These are phyloP conservation scores for Argyrosomus japonicus DNA, from an alignment of 2,113 vertebrate species.

Conservation along the genomic window DNA sequence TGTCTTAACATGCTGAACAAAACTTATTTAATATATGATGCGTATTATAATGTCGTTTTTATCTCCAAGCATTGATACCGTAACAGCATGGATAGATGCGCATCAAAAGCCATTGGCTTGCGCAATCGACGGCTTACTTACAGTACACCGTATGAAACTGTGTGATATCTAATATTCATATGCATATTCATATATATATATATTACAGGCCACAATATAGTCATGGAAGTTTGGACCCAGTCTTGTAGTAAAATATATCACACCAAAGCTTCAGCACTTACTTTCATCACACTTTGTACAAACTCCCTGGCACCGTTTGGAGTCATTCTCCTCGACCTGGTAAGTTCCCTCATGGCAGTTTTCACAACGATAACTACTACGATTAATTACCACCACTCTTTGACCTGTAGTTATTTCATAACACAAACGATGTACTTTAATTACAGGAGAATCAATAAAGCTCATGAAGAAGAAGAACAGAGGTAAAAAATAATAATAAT, in stretches of 20 bases:
- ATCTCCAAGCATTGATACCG: not conserved
- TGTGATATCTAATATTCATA: too few species aligned
- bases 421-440: conserved; percentile 1
- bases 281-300: conserved; percentile 2
- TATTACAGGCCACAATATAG: too few species aligned
- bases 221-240: too few species aligned
- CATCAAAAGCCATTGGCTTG: too few species aligned
- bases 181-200: too few species aligned
- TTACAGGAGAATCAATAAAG: not conserved
- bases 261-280: conserved; percentile 40
- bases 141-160: too few species aligned
- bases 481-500: not conserved
- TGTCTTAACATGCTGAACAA: not conserved
- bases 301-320: not conserved
- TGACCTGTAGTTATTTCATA: conserved; percentile 57
- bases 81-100: too few species aligned
- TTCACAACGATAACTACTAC: conserved; percentile 24
- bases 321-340: not conserved
- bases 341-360: not conserved
- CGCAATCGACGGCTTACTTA: too few species aligned
- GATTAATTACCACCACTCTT: rapidly evolving
- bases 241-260: not conserved
- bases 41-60: not conserved
- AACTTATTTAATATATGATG: not conserved
- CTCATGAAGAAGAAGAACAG: not conserved